Evolutionary conservation across 2,113 vertebrate species (phyloP).

Genomic region (Hypanus sabinus): DNA sequence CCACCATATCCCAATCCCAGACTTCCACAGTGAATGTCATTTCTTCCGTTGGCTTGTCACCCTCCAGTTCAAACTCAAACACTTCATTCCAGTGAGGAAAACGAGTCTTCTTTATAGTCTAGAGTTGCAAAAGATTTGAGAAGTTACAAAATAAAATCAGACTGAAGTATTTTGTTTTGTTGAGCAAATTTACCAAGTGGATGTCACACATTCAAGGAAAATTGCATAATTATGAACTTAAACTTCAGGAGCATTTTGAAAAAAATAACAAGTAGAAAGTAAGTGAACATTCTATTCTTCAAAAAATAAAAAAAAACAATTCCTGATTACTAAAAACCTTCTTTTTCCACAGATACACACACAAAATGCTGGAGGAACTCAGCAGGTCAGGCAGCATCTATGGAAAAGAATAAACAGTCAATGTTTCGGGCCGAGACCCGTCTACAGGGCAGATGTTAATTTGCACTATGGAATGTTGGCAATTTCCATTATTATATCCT

Average conservation of each 20-base stretch:
- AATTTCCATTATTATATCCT: neutral
- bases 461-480: too few species aligned
- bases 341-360: too few species aligned
- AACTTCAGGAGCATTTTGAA: neutral
- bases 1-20: slow-evolving; percentile 92
- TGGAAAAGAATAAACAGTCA: too few species aligned
- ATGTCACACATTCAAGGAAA: neutral
- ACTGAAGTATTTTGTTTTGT: neutral
- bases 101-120: slow-evolving; percentile 84
- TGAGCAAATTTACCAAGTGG: neutral
- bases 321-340: too few species aligned
- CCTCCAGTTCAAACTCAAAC: slow-evolving; percentile 64
- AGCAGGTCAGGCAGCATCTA: too few species aligned
- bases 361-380: too few species aligned
- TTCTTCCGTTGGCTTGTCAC: slow-evolving; percentile 39
- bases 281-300: too few species aligned
- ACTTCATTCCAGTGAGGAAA: slow-evolving; percentile 81
- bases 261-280: too few species aligned
- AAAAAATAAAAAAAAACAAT: too few species aligned
- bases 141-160: neutral
- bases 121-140: neutral
- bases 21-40: slow-evolving; percentile 65
- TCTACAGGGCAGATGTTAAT: too few species aligned
- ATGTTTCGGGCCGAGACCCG: too few species aligned
- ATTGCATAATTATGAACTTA: neutral